Percentiles rank a stretch among this genome's conserved stretches.
Conservation (phyloP, 2,113 vertebrate species). For the Brachirus orientalis region DNA sequence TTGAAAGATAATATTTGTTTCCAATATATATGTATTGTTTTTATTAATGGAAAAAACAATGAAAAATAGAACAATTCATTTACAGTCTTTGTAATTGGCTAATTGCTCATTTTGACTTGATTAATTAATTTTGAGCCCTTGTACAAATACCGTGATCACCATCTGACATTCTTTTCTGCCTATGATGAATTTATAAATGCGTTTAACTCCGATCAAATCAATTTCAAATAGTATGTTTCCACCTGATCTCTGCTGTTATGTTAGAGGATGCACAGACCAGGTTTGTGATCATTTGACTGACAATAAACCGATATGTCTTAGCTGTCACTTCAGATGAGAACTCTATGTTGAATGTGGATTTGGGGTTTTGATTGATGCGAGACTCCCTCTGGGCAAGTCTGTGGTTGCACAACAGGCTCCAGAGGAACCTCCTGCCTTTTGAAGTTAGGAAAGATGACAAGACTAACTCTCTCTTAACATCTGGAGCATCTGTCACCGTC, state of each 20-base stretch:
- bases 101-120: too few relatives aligned
- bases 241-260: constrained; percentile 17
- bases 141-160: too few relatives aligned
- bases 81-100: too few relatives aligned
- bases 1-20: too few relatives aligned
- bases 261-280: constrained; percentile 9
- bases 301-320: constrained; percentile 21
- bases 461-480: constrained; percentile 33
- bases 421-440: constrained; percentile 33
- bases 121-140: too few relatives aligned
- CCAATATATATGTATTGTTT: too few relatives aligned
- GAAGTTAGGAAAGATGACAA: constrained; percentile 48
- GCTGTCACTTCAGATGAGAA: constrained; percentile 16
- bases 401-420: constrained; percentile 29
- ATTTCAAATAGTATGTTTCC: constrained; percentile 3
- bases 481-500: constrained; percentile 23
- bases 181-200: too few relatives aligned
- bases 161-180: too few relatives aligned
- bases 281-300: constrained; percentile 52
- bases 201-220: too few relatives aligned
- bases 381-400: constrained; percentile 27
- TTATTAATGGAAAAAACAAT: too few relatives aligned
- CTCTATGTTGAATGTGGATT: constrained; percentile 9
- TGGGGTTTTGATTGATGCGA: constrained; percentile 29
- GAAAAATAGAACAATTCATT: too few relatives aligned